phyloP scores from a whole-genome alignment of 2,113 vertebrate species.

The Dunckerocampus dactyliophorus region DNA sequence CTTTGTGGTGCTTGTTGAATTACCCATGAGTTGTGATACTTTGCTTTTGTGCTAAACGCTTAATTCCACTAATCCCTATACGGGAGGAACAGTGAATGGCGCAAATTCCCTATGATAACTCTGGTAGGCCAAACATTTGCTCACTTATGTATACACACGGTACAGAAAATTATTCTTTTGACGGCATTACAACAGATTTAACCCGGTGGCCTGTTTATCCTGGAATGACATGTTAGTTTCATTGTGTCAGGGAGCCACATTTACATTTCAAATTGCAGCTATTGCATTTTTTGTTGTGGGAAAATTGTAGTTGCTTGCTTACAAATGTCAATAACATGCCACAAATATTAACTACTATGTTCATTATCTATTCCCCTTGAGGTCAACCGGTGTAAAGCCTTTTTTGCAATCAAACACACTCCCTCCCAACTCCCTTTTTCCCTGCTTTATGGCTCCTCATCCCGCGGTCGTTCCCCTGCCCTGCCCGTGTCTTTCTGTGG shows the following conservation, averaged over 20 bases:
- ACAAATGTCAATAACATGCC: conserved; percentile 4
- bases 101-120: conserved; percentile 71
- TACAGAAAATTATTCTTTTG: conserved; percentile 70
- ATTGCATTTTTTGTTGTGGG: not conserved
- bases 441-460: conserved; percentile 41
- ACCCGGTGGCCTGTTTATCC: conserved; percentile 60
- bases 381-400: conserved; percentile 48
- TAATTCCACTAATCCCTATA: conserved; percentile 67
- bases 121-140: conserved; percentile 65
- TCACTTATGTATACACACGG: conserved; percentile 67
- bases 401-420: conserved; percentile 56
- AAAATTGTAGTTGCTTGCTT: not conserved
- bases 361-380: conserved; percentile 36
- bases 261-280: conserved; percentile 62
- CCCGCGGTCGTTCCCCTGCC: conserved; percentile 18
- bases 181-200: conserved; percentile 67
- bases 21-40: conserved; percentile 73
- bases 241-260: conserved; percentile 52
- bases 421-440: conserved; percentile 39
- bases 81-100: conserved; percentile 61
- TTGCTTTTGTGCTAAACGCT: conserved; percentile 61
- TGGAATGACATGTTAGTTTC: conserved; percentile 50
- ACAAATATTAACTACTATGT: conserved; percentile 37
- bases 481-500: conserved; percentile 50
- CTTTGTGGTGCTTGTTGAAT: conserved; percentile 64